These are phyloP conservation scores for Megatriorchis doriae DNA, from an alignment of 2,113 vertebrate genomes.

Conservation along the genomic window DNA sequence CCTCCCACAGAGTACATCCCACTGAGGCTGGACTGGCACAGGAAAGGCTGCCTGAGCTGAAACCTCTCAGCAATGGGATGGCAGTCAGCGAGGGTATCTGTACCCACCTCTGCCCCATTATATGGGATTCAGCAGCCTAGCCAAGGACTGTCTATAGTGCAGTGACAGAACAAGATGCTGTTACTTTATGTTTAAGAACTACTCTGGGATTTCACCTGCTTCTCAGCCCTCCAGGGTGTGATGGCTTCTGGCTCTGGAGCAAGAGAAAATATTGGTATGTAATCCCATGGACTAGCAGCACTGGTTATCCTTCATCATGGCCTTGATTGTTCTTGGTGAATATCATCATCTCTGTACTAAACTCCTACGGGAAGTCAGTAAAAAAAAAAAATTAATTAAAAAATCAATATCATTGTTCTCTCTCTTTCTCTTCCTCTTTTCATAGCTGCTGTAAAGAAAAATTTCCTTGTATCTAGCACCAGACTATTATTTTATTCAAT, in stretches of 20 bases:
- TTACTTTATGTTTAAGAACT: background rate
- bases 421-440: background rate
- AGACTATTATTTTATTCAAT: background rate
- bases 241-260: background rate
- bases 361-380: background rate
- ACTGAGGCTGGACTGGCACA: accelerated
- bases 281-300: background rate
- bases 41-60: background rate
- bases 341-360: background rate
- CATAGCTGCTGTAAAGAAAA: background rate
- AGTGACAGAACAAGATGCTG: background rate
- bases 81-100: background rate
- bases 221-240: background rate
- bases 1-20: accelerated
- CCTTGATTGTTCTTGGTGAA: background rate
- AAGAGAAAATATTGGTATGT: background rate
- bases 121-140: background rate
- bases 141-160: accelerated
- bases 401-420: background rate
- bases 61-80: background rate
- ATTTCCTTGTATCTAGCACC: background rate
- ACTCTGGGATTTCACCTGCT: background rate
- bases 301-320: background rate
- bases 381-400: background rate
- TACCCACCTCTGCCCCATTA: background rate